Conservation (phyloP, 37 sponge, comb jelly and placozoan species). For the Ephydatia muelleri region DNA sequence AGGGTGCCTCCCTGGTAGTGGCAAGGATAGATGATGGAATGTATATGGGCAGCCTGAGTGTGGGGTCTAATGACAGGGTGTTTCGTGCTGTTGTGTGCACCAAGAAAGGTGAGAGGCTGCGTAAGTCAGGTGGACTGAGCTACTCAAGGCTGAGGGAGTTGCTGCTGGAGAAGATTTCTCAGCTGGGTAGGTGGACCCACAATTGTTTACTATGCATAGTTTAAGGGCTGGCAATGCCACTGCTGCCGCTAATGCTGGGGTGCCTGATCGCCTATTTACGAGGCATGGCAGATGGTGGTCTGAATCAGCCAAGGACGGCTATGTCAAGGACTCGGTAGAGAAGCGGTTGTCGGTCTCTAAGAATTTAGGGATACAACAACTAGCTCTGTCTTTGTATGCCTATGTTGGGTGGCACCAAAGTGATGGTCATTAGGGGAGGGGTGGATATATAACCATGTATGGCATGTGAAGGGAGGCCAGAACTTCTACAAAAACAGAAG, state of each 20-base stretch:
- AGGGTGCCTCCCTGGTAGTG: conserved; percentile 11
- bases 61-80: conserved; percentile 8
- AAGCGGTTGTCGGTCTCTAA: too few relatives aligned
- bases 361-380: conserved; percentile 27
- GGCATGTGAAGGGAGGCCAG: too few relatives aligned
- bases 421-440: too few relatives aligned
- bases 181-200: not conserved
- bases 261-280: too few relatives aligned
- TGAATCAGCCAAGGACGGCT: too few relatives aligned
- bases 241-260: too few relatives aligned
- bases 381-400: too few relatives aligned
- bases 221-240: conserved; percentile 25
- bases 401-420: too few relatives aligned
- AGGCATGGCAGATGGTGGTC: too few relatives aligned
- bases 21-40: conserved; percentile 14
- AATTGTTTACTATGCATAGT: conserved; percentile 25
- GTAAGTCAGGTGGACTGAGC: conserved; percentile 19
- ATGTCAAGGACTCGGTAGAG: too few relatives aligned
- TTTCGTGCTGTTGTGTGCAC: conserved; percentile 24
- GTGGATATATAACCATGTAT: too few relatives aligned
- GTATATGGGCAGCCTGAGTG: conserved; percentile 20
- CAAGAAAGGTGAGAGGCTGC: conserved; percentile 9
- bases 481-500: conserved; percentile 21
- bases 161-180: not conserved
- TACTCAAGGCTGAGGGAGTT: conserved; percentile 29